Base-by-base conservation (phyloP, 2,888 invertebrate species). In the Eupithecia inturbata region DNA sequence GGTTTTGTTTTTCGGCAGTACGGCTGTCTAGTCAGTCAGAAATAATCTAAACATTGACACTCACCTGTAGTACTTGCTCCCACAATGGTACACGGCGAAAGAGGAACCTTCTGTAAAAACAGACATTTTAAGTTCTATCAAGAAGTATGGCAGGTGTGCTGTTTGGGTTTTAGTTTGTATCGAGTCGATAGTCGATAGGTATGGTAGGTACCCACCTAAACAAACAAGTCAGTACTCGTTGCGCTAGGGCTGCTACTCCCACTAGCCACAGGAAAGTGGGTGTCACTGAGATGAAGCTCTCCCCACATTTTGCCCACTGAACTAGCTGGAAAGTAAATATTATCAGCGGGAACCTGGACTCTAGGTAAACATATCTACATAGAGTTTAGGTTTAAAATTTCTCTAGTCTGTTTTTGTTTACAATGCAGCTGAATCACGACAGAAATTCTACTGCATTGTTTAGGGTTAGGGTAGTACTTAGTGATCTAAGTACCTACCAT, bases 41-140 rank as follows among this genome's bases (percentile, higher is more conserved):
- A n/a, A 7, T 45, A 28, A 31, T 28, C 60, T 6, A 62, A 31
- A 62, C 45, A 62, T 16, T 9, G 0, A 31, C 28, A 36, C 72
- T 68, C 77, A 93, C 94, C 88, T 94, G 93, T 57, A 94, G 79
- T 36, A 91, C 79, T 22, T 90, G 79, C 80, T 94, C 94, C 94
- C 94, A 94, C 7, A 90, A 76, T 7, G 93, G 91, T 22, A 92
- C 88, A 12, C 94, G 81, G 31, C 94, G 83, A 85, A 94, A 94
- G 75, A 93, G 77, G 81, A 90, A 93, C 66, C 93, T 82, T 53
- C 89, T 76, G 76, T n/a, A 22, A 71, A 71, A 57, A 39, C 31
- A 66, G 33, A 26, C 22, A 31, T 71, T 41, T 49, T 39, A 60
- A 0, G 9, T 60, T 57, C 57, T 36, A 31, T 22, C 7, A 39